Conservation (phyloP, 1,140 invertebrate genomes). For the Phthorimaea operculella region DNA sequence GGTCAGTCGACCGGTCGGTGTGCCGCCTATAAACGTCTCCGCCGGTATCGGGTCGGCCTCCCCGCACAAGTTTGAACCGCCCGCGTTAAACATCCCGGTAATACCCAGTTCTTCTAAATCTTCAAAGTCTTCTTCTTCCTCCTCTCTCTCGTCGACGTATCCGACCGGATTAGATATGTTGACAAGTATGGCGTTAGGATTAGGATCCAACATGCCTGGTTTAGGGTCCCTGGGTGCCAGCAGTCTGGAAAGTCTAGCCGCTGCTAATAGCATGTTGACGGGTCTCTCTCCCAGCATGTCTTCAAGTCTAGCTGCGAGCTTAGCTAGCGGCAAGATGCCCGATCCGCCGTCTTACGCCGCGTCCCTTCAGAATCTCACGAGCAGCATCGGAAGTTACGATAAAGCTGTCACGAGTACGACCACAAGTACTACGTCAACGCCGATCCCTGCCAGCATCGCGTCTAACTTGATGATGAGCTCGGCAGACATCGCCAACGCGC, state of each 20-base stretch:
- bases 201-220: conserved; percentile 55
- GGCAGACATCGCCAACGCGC: conserved; percentile 70
- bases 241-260: conserved; percentile 55
- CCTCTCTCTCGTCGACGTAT: conserved; percentile 39
- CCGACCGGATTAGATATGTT: conserved; percentile 65
- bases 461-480: conserved; percentile 71
- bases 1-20: conserved; percentile 61
- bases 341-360: conserved; percentile 61
- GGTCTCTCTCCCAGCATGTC: conserved; percentile 55
- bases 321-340: conserved; percentile 53
- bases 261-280: conserved; percentile 61
- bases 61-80: conserved; percentile 62
- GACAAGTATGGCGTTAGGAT: conserved; percentile 63
- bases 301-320: conserved; percentile 51
- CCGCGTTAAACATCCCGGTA: conserved; percentile 61
- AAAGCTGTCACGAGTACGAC: conserved; percentile 53
- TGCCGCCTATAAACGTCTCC: conserved; percentile 60
- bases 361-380: conserved; percentile 50
- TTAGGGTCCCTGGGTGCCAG: conserved; percentile 39
- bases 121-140: conserved; percentile 48
- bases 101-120: conserved; percentile 55
- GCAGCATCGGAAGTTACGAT: conserved; percentile 47
- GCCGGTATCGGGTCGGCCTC: conserved; percentile 55
- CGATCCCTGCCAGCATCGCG: conserved; percentile 63
- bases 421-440: conserved; percentile 46